Percentiles rank a stretch among this genome's conserved stretches.
These are phyloP conservation scores for Ranitomeya variabilis DNA, from an alignment of 2,113 vertebrate genomes.

Conservation along the genomic window DNA sequence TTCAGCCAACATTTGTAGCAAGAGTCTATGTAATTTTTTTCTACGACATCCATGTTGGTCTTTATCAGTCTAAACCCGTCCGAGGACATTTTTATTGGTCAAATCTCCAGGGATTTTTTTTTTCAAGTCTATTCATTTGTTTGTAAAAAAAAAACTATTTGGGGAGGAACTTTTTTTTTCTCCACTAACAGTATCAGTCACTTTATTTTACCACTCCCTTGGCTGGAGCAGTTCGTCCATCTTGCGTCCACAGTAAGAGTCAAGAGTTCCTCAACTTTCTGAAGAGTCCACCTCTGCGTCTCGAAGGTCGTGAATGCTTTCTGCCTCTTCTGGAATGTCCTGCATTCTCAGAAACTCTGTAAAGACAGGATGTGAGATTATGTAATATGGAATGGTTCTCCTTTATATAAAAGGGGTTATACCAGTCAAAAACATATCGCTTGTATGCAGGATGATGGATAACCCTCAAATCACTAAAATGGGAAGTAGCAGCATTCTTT, in stretches of 20 bases:
- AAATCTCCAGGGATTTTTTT: background rate
- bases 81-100: background rate
- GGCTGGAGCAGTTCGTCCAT: slow-evolving; percentile 30
- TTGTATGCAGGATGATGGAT: too few relatives aligned
- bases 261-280: slow-evolving; percentile 62
- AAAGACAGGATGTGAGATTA: background rate
- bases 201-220: slow-evolving; percentile 10
- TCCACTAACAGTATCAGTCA: slow-evolving; percentile 43
- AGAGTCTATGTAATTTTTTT: background rate
- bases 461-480: too few relatives aligned
- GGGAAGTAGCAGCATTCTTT: too few relatives aligned
- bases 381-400: background rate
- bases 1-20: background rate
- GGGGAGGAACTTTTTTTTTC: background rate
- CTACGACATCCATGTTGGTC: background rate
- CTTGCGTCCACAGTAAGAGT: background rate
- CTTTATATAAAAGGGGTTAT: background rate
- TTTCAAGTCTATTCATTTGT: background rate
- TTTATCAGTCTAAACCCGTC: background rate
- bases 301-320: slow-evolving; percentile 72
- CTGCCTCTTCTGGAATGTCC: slow-evolving; percentile 90
- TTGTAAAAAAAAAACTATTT: background rate
- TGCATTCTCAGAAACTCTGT: slow-evolving; percentile 82
- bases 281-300: slow-evolving; percentile 64
- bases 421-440: too few relatives aligned